Conservation (phyloP, 2,888 invertebrate species). For the Ochropleura plecta region DNA sequence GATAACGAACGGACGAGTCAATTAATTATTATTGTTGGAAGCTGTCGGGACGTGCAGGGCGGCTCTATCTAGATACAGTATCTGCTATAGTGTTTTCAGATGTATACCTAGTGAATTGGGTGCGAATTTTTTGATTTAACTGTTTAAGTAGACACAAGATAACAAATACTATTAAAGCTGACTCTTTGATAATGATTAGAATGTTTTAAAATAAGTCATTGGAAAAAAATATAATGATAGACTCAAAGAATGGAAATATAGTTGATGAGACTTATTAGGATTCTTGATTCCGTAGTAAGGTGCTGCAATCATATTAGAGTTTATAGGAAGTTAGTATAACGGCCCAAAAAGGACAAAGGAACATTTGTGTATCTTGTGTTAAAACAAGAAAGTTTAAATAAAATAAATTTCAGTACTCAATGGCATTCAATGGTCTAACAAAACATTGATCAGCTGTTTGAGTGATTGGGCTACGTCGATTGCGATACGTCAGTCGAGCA, state of each 20-base stretch:
- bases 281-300: background rate
- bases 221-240: background rate
- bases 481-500: slow-evolving; percentile 59
- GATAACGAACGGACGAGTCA: slow-evolving; percentile 91
- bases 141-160: slow-evolving; percentile 22
- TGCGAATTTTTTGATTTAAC: slow-evolving; percentile 39
- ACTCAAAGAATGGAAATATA: background rate
- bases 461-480: slow-evolving; percentile 56
- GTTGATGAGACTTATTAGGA: background rate
- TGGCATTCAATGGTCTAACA: slow-evolving; percentile 41
- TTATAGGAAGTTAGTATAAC: background rate
- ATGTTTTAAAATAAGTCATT: background rate
- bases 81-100: slow-evolving; percentile 72
- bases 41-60: slow-evolving; percentile 86
- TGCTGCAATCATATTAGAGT: too few relatives aligned
- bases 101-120: slow-evolving; percentile 57
- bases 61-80: slow-evolving; percentile 81
- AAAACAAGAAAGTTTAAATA: slow-evolving; percentile 15
- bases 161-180: background rate
- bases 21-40: slow-evolving; percentile 91
- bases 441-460: slow-evolving; percentile 64
- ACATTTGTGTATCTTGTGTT: background rate
- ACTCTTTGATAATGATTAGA: slow-evolving; percentile 13
- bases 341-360: slow-evolving; percentile 11
- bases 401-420: slow-evolving; percentile 2